Percentiles rank a stretch among this genome's conserved stretches.
phyloP scores from a whole-genome alignment of 2,113 vertebrate species.

The Malurus elegans region DNA sequence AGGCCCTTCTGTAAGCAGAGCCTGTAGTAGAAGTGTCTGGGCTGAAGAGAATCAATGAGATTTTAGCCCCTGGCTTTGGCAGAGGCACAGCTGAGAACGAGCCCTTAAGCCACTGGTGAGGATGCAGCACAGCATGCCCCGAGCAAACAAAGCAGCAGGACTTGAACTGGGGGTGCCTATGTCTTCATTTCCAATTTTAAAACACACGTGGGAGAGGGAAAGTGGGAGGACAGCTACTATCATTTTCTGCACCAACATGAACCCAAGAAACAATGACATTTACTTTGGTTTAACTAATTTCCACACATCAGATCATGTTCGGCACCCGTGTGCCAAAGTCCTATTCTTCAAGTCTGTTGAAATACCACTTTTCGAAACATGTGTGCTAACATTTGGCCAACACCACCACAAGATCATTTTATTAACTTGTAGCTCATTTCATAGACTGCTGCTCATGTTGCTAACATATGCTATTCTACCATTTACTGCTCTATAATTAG shows the following conservation, averaged over 20 bases:
- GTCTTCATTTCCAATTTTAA: constrained; percentile 33
- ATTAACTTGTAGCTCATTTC: constrained; percentile 76
- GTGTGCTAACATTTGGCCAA: constrained; percentile 74
- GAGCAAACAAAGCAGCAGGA: not conserved
- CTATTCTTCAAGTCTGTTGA: constrained; percentile 71
- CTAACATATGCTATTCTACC: constrained; percentile 72
- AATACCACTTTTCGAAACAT: constrained; percentile 70
- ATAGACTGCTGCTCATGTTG: constrained; percentile 77
- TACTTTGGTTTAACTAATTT: constrained; percentile 54
- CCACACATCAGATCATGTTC: constrained; percentile 42
- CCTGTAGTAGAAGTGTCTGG: not conserved
- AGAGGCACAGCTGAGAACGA: not conserved
- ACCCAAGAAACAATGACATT: constrained; percentile 58
- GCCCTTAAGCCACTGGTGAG: not conserved
- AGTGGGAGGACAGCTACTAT: constrained; percentile 20
- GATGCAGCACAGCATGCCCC: not conserved
- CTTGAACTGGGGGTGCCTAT: not conserved
- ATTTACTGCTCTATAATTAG: constrained; percentile 74
- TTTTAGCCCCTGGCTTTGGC: not conserved
- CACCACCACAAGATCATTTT: constrained; percentile 70
- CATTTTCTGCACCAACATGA: constrained; percentile 1
- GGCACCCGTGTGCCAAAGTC: constrained; percentile 1
- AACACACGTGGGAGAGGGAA: not conserved
- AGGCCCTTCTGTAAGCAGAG: not conserved
- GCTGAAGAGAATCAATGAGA: not conserved